phyloP scores from a whole-genome alignment of 2,113 vertebrate species.

The Apodemus sylvaticus region DNA sequence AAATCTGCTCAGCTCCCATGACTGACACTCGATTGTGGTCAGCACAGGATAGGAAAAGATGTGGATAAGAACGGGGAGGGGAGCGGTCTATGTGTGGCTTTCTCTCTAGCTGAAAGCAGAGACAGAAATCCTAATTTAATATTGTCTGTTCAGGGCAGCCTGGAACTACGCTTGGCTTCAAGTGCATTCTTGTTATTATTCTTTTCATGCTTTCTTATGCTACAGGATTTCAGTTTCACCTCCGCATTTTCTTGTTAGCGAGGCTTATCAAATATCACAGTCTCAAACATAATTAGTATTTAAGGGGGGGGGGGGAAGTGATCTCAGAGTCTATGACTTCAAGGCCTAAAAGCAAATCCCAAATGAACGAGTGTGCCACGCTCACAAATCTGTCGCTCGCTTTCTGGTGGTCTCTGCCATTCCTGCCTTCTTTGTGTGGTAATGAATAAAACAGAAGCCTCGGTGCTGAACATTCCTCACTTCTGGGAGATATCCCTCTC shows the following conservation, averaged over 20 bases:
- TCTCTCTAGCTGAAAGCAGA: constrained; percentile 63
- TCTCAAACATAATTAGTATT: constrained; percentile 12
- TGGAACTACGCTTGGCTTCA: constrained; percentile 60
- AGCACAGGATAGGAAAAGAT: constrained; percentile 45
- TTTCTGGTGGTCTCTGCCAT: not conserved
- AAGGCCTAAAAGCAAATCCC: constrained; percentile 34
- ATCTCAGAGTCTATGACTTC: constrained; percentile 58
- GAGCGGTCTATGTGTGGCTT: constrained; percentile 34
- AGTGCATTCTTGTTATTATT: constrained; percentile 8
- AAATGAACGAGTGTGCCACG: constrained; percentile 11
- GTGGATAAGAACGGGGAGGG: not conserved
- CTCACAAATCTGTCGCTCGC: not conserved
- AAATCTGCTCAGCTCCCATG: constrained; percentile 23
- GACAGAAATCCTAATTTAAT: constrained; percentile 71
- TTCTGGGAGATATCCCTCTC: not conserved
- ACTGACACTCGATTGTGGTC: constrained; percentile 48
- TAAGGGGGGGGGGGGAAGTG: not conserved
- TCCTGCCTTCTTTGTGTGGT: not conserved
- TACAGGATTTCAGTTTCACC: constrained; percentile 47
- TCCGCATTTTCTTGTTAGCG: constrained; percentile 1
- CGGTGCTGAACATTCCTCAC: not conserved
- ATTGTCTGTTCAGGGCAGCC: constrained; percentile 60
- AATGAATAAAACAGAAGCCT: not conserved
- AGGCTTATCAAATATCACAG: constrained; percentile 26
- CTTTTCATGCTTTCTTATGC: constrained; percentile 45